Percentiles rank a stretch among this genome's conserved stretches.
These are phyloP conservation scores for Podilymbus podiceps DNA, from an alignment of 2,113 vertebrate species.

Conservation along the genomic window DNA sequence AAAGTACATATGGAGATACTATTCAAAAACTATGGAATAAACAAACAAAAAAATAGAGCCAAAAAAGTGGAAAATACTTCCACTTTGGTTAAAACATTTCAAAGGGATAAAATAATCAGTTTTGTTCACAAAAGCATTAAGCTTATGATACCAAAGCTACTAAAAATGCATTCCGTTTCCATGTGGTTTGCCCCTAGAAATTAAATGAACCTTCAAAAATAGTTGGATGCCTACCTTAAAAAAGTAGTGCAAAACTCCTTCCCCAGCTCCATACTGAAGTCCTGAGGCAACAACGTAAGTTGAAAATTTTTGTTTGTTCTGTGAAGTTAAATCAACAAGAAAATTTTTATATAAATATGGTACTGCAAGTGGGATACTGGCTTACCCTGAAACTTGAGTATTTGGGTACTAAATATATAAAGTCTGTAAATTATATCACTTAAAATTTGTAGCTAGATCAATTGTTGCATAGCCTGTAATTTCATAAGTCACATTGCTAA, in stretches of 20 bases:
- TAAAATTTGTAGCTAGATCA: background rate
- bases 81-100: background rate
- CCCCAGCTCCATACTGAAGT: constrained; percentile 88
- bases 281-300: constrained; percentile 89
- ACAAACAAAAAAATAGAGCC: background rate
- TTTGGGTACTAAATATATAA: background rate
- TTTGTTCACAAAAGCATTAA: background rate
- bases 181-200: background rate
- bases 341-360: background rate
- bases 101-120: background rate
- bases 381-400: background rate
- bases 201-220: background rate
- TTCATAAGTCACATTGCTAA: background rate
- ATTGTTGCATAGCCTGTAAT: background rate
- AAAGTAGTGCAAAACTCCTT: constrained; percentile 85
- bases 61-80: background rate
- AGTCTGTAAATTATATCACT: background rate
- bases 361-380: background rate
- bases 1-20: background rate
- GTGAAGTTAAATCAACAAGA: constrained; percentile 3
- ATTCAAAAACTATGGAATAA: background rate
- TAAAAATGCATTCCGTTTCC: background rate
- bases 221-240: constrained; percentile 83
- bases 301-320: constrained; percentile 78
- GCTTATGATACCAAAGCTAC: background rate